Percentiles rank a stretch among this genome's conserved stretches.
These are phyloP conservation scores for Steinernema carpocapsae DNA, from an alignment of 2,888 invertebrate species.

Conservation along the genomic window DNA sequence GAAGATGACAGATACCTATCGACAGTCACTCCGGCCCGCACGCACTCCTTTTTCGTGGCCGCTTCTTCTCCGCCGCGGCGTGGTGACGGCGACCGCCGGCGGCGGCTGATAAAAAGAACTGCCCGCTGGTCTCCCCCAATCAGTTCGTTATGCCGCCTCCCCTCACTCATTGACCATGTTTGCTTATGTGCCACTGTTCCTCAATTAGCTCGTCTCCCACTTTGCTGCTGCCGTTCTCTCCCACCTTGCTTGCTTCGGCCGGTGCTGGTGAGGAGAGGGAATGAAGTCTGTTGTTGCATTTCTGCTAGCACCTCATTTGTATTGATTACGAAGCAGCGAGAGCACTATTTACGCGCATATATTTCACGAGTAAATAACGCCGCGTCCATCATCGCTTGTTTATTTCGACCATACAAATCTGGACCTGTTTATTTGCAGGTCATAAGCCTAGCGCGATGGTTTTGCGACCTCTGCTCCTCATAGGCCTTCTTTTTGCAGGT, in stretches of 20 bases:
- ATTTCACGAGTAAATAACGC: neutral
- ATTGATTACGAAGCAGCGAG: neutral
- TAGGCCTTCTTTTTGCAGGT: constrained; percentile 1
- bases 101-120: constrained; percentile 18
- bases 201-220: too few species aligned
- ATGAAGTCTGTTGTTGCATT: too few species aligned
- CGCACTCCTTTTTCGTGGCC: constrained; percentile 18
- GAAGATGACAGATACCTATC: constrained; percentile 2
- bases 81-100: too few species aligned
- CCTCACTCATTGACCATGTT: neutral
- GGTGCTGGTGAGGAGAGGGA: too few species aligned
- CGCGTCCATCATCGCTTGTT: constrained; percentile 3
- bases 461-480: constrained; percentile 10
- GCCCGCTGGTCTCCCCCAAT: constrained; percentile 25
- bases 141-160: constrained; percentile 28
- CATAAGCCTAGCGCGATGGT: constrained; percentile 19
- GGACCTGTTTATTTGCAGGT: constrained; percentile 20
- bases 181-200: neutral
- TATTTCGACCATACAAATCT: neutral
- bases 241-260: too few species aligned
- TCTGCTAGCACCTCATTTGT: neutral
- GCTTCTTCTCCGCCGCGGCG: constrained; percentile 6
- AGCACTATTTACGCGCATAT: neutral
- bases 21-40: constrained; percentile 22
- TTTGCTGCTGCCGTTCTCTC: too few species aligned